These are phyloP conservation scores for Amiota mariae DNA, from an alignment of 2,888 invertebrate species.

Conservation along the genomic window DNA sequence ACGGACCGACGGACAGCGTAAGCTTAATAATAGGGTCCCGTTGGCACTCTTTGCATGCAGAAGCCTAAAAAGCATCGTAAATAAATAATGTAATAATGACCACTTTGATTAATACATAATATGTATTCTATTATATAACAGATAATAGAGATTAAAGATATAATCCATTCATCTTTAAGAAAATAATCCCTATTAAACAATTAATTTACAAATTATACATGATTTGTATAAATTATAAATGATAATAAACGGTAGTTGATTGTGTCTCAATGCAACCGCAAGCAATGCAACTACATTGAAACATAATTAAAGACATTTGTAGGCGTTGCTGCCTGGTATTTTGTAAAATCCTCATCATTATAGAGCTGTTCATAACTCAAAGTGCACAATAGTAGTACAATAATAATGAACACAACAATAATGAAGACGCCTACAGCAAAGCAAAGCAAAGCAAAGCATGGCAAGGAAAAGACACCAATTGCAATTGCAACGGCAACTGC, in stretches of 20 bases:
- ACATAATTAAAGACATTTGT: conserved; percentile 29
- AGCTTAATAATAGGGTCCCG: no score
- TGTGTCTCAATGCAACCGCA: conserved; percentile 63
- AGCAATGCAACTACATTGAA: conserved; percentile 53
- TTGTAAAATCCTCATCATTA: conserved; percentile 38
- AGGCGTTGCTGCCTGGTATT: conserved; percentile 17
- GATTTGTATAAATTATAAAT: not conserved
- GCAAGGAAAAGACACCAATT: not conserved
- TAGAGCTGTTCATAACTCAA: conserved; percentile 28
- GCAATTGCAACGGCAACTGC: not conserved
- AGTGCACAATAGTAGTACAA: conserved; percentile 41
- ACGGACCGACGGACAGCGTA: no score
- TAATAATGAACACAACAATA: conserved; percentile 38
- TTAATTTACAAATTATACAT: conserved; percentile 10
- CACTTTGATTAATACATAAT: no score
- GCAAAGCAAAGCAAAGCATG: not conserved
- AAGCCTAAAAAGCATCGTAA: no score
- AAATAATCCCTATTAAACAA: not conserved
- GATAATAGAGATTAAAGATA: no score
- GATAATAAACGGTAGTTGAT: conserved; percentile 63
- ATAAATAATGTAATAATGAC: no score
- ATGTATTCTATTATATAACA: no score
- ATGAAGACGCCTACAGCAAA: conserved; percentile 18
- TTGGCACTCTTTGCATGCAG: no score
- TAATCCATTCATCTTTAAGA: no score